Evolutionary conservation across 2,797 vertebrate species (phyloP).

Genomic region (Poecilia velifera): DNA sequence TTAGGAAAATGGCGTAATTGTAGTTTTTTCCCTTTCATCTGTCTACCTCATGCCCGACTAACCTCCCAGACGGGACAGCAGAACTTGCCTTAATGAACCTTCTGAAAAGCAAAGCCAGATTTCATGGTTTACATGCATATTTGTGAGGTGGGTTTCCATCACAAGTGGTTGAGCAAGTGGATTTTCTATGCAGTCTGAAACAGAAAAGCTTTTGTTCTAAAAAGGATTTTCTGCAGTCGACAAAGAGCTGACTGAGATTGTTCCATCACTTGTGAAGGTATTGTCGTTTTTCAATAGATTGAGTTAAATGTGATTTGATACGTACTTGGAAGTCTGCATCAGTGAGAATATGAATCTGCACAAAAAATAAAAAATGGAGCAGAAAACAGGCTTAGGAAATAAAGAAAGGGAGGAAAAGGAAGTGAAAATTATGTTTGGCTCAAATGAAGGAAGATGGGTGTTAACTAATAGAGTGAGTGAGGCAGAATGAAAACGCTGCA

Average conservation of each 20-base stretch:
- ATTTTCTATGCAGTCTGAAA: conserved; percentile 46
- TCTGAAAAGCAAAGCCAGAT: conserved; percentile 16
- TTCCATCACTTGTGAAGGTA: conserved; percentile 42
- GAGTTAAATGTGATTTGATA: conserved; percentile 44
- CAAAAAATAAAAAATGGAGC: conserved; percentile 17
- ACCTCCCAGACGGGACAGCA: conserved; percentile 1
- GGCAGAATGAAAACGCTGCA: conserved; percentile 43
- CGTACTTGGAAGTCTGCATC: conserved; percentile 17
- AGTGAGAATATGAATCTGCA: conserved; percentile 38
- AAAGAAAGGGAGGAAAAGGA: conserved; percentile 28
- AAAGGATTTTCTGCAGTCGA: conserved; percentile 41
- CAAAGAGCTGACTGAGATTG: conserved; percentile 53
- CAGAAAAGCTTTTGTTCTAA: conserved; percentile 49
- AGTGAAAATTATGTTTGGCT: conserved; percentile 65
- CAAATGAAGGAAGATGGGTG: conserved; percentile 67
- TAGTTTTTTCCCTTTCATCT: conserved; percentile 20
- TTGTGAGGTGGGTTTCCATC: conserved; percentile 17
- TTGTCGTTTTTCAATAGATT: conserved; percentile 52
- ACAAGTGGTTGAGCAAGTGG: conserved; percentile 16
- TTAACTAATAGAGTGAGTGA: conserved; percentile 58
- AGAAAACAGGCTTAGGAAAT: conserved; percentile 53
- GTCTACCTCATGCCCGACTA: not conserved
- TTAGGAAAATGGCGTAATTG: not conserved
- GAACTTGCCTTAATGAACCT: conserved; percentile 24
- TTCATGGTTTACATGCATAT: conserved; percentile 32